A percentile compares a stretch with the other conserved stretches of the same genome.
Evolutionary conservation across 2,888 invertebrate genomes (phyloP).

Genomic region (Limnephilus lunatus): DNA sequence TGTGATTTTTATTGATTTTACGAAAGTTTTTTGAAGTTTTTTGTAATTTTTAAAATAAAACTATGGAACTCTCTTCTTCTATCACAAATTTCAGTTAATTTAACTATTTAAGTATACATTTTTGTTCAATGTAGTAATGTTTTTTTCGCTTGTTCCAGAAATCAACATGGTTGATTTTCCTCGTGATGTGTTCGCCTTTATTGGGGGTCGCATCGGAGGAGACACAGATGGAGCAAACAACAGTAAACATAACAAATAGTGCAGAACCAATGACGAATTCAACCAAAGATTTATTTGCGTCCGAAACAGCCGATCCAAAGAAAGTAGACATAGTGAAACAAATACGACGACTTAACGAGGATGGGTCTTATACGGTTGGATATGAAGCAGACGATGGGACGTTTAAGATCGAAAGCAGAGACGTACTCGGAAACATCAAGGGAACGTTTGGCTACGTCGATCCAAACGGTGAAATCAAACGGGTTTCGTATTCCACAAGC

Average conservation of each 20-base stretch:
- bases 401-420: conserved; percentile 90
- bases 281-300: conserved; percentile 78
- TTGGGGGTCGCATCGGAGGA: conserved; percentile 61
- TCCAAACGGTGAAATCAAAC: conserved; percentile 86
- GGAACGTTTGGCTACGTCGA: conserved; percentile 91
- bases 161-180: conserved; percentile 67
- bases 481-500: conserved; percentile 84
- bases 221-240: conserved; percentile 61
- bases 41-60: background rate
- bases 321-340: conserved; percentile 89
- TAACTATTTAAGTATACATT: background rate
- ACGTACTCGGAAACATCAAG: conserved; percentile 87
- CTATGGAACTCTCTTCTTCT: background rate
- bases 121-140: background rate
- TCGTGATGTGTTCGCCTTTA: conserved; percentile 66
- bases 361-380: conserved; percentile 90
- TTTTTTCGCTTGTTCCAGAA: conserved; percentile 66
- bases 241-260: conserved; percentile 54
- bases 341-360: conserved; percentile 87
- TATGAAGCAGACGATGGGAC: conserved; percentile 92
- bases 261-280: conserved; percentile 69
- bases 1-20: background rate
- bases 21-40: background rate
- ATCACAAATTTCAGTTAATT: too few relatives aligned
- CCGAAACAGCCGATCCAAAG: conserved; percentile 82